A percentile compares a stretch with the other conserved stretches of the same genome.
Conservation (phyloP, 2,888 invertebrate genomes). For the Meteorus colon region DNA sequence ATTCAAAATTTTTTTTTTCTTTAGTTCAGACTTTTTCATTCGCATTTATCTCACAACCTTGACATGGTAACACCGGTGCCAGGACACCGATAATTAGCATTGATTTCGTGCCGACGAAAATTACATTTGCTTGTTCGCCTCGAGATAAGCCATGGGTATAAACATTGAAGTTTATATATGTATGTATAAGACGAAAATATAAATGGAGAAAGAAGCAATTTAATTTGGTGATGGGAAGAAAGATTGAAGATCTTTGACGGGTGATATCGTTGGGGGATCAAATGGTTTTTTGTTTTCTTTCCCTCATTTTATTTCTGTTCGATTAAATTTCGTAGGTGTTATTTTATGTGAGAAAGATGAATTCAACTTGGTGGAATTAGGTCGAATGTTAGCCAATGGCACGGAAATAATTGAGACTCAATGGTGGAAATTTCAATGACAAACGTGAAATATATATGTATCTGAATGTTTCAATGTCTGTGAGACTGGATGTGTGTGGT, state of each 20-base stretch:
- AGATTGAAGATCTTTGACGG: constrained; percentile 14
- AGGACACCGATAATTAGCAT: constrained; percentile 51
- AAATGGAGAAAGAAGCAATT: background rate
- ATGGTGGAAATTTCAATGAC: constrained; percentile 33
- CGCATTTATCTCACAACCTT: constrained; percentile 50
- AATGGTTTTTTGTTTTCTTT: background rate
- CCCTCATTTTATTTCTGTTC: background rate
- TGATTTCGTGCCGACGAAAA: constrained; percentile 40
- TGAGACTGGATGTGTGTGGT: background rate
- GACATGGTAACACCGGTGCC: constrained; percentile 54
- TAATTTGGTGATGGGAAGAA: background rate
- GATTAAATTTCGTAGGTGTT: background rate
- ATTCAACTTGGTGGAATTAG: constrained; percentile 27
- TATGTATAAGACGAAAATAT: background rate
- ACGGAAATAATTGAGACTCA: constrained; percentile 47
- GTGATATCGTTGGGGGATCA: background rate
- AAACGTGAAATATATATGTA: constrained; percentile 7
- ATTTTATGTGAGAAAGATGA: constrained; percentile 19
- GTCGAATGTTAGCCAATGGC: constrained; percentile 48
- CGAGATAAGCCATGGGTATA: constrained; percentile 29
- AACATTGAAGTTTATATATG: background rate
- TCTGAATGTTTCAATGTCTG: background rate
- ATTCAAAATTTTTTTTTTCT: constrained; percentile 17
- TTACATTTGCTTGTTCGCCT: constrained; percentile 35
- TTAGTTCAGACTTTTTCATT: constrained; percentile 16